Evolutionary conservation across 2,888 invertebrate species (phyloP).

Genomic region (Ormyrus thymus): DNA sequence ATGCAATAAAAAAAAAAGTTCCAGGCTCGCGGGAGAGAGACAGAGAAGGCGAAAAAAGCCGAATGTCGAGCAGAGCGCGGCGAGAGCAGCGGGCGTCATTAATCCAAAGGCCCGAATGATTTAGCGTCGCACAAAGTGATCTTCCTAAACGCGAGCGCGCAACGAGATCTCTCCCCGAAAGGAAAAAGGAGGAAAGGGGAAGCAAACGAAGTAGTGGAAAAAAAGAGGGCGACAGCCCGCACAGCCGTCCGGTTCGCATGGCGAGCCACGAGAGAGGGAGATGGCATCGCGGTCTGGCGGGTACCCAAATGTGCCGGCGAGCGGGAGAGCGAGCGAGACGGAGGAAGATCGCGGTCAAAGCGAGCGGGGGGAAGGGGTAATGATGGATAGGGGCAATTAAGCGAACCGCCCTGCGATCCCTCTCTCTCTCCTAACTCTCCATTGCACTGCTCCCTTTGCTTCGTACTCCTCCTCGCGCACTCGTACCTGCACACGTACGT

Average conservation of each 20-base stretch:
- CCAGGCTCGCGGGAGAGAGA: no score
- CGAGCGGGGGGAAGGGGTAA: conserved; percentile 60
- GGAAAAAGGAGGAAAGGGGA: conserved; percentile 21
- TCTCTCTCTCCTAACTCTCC: conserved; percentile 40
- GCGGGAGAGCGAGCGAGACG: background rate
- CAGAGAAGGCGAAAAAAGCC: background rate
- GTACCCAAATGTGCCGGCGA: background rate
- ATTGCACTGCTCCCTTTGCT: conserved; percentile 10
- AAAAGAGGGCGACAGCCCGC: conserved; percentile 11
- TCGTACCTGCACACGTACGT: background rate
- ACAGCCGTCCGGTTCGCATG: background rate
- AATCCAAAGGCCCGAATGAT: conserved; percentile 56
- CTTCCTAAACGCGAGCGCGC: conserved; percentile 56
- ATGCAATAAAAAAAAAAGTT: background rate
- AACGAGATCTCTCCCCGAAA: conserved; percentile 57
- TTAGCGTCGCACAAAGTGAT: conserved; percentile 57
- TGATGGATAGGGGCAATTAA: conserved; percentile 68
- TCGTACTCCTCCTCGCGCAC: conserved; percentile 13
- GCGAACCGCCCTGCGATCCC: conserved; percentile 63
- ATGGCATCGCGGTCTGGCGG: background rate
- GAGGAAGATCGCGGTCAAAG: conserved; percentile 28
- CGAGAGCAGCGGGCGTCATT: conserved; percentile 45
- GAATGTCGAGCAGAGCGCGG: conserved; percentile 17
- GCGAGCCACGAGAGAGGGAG: conserved; percentile 6
- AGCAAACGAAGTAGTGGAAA: conserved; percentile 35